Conservation (phyloP, 2,888 invertebrate genomes). For the Papilio gigon region DNA sequence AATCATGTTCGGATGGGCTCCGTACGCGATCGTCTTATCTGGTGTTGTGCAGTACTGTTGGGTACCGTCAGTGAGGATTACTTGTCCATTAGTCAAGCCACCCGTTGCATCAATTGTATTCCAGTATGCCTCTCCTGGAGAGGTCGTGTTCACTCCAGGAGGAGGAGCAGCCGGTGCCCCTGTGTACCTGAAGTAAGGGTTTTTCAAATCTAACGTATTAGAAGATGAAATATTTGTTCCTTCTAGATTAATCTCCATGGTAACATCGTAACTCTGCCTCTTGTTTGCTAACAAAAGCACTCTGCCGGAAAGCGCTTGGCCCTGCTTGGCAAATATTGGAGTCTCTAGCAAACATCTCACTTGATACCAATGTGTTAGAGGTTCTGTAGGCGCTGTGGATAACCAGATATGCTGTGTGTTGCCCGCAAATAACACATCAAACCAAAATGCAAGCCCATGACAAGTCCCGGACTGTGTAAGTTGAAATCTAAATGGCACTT, state of each 20-base stretch:
- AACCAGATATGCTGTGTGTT: slow-evolving; percentile 96
- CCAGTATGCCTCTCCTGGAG: slow-evolving; percentile 97
- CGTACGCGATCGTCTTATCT: slow-evolving; percentile 69
- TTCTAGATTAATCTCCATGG: slow-evolving; percentile 95
- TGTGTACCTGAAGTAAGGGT: slow-evolving; percentile 98
- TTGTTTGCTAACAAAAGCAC: slow-evolving; percentile 96
- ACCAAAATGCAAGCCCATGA: slow-evolving; percentile 99
- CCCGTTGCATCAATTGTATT: slow-evolving; percentile 90
- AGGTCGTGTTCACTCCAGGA: slow-evolving; percentile 93
- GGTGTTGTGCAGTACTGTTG: slow-evolving; percentile 74
- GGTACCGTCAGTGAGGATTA: slow-evolving; percentile 70
- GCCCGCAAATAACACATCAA: slow-evolving; percentile 98
- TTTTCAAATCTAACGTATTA: slow-evolving; percentile 98
- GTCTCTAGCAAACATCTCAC: slow-evolving; percentile 97
- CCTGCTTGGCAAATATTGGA: slow-evolving; percentile 96
- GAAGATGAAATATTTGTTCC: slow-evolving; percentile 90
- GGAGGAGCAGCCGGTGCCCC: slow-evolving; percentile 96
- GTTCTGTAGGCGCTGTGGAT: slow-evolving; percentile 98
- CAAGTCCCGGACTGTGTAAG: slow-evolving; percentile 96
- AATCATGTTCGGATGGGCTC: slow-evolving; percentile 75
- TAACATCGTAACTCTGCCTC: slow-evolving; percentile 99
- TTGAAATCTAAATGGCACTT: slow-evolving; percentile 96
- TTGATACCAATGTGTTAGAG: slow-evolving; percentile 99
- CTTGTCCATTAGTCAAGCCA: slow-evolving; percentile 72
- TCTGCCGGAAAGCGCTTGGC: slow-evolving; percentile 93